These are phyloP conservation scores for Amphimallon solstitiale DNA, from an alignment of 2,888 invertebrate species.

Conservation along the genomic window DNA sequence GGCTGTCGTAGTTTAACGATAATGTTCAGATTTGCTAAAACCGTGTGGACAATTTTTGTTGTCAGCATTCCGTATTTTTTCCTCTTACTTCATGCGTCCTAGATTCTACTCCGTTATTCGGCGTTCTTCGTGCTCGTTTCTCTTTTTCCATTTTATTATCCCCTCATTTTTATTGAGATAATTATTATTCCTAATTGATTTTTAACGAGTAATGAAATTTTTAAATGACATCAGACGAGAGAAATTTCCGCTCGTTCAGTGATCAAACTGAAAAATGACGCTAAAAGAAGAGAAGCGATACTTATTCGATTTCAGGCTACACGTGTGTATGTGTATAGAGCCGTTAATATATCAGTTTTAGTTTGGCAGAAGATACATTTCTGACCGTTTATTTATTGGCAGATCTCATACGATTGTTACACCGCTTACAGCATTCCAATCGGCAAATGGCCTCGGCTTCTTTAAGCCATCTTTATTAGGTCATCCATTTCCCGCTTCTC, in stretches of 20 bases:
- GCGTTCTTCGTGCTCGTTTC: neutral
- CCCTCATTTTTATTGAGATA: neutral
- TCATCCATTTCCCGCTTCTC: constrained; percentile 8
- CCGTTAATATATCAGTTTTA: constrained; percentile 30
- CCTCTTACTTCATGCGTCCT: neutral
- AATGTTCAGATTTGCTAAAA: constrained; percentile 29
- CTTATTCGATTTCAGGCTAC: no score
- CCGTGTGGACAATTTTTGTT: constrained; percentile 12
- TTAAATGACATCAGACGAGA: neutral
- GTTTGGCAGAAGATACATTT: constrained; percentile 26
- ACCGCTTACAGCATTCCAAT: constrained; percentile 30
- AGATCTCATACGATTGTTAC: constrained; percentile 27
- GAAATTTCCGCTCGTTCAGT: neutral
- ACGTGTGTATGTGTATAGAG: no score
- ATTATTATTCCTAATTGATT: constrained; percentile 25
- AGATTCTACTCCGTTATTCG: neutral
- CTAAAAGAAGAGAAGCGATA: neutral
- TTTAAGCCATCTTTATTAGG: constrained; percentile 27
- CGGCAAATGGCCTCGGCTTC: constrained; percentile 23
- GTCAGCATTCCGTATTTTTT: neutral
- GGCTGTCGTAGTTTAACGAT: constrained; percentile 9
- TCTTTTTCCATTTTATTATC: neutral
- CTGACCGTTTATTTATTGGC: constrained; percentile 29
- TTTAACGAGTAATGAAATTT: constrained; percentile 19
- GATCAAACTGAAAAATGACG: neutral